phyloP scores from a whole-genome alignment of 37 sponge, comb jelly and placozoan species.

The Hexactinellida sp. region DNA sequence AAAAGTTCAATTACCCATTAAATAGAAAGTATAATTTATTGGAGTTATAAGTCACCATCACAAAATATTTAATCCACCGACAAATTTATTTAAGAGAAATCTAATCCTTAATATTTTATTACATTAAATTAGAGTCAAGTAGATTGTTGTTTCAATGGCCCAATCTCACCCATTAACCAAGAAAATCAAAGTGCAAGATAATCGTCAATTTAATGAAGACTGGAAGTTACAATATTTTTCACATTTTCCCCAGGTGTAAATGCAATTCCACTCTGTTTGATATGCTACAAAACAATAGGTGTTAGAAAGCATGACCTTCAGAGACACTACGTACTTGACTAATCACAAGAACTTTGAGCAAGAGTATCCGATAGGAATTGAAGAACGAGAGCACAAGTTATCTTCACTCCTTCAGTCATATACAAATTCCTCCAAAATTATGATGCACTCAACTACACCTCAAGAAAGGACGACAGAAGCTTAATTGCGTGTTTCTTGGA shows the following conservation, averaged over 20 bases:
- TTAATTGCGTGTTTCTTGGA: neutral
- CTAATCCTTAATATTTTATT: neutral
- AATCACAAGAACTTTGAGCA: neutral
- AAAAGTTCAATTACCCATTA: too few species aligned
- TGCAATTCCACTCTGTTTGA: neutral
- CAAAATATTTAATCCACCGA: neutral
- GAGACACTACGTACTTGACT: neutral
- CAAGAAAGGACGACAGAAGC: neutral
- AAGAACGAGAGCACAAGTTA: neutral
- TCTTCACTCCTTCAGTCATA: neutral
- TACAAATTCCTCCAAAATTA: neutral
- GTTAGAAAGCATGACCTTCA: neutral
- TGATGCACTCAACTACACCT: neutral
- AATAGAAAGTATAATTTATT: too few species aligned
- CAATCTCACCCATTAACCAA: neutral
- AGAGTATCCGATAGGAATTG: neutral
- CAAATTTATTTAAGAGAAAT: neutral
- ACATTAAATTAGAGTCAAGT: neutral
- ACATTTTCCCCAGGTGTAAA: neutral
- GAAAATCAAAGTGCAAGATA: neutral
- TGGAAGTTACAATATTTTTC: neutral
- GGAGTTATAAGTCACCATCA: too few species aligned
- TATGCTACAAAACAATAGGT: neutral
- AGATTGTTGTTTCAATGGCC: neutral
- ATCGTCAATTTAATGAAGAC: neutral